These are phyloP conservation scores for Tachina lurida DNA, from an alignment of 2,888 invertebrate species.

Conservation along the genomic window DNA sequence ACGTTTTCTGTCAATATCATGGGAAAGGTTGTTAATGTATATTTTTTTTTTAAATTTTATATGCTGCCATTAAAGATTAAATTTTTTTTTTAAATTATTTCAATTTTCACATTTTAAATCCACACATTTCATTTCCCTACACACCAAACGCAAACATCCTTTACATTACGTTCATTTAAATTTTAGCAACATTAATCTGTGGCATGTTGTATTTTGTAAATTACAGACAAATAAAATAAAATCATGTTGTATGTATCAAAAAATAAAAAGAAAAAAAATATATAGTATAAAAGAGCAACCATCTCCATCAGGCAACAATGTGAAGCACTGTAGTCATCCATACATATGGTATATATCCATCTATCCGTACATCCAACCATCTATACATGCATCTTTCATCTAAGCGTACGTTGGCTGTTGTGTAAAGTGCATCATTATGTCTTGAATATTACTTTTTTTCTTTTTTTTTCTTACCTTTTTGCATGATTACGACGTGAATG, in stretches of 20 bases:
- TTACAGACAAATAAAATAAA: conserved; percentile 33
- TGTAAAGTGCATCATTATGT: conserved; percentile 68
- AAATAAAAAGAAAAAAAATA: not conserved
- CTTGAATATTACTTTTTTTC: conserved; percentile 42
- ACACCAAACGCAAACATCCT: not conserved
- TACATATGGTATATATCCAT: not conserved
- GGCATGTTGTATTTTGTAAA: conserved; percentile 51
- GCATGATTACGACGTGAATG: conserved; percentile 30
- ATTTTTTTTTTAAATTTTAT: not conserved
- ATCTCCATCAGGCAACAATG: conserved; percentile 21
- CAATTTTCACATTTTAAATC: not conserved
- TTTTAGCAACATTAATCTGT: conserved; percentile 62
- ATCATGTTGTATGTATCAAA: not conserved
- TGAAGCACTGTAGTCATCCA: conserved; percentile 21
- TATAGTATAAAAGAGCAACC: conserved; percentile 32
- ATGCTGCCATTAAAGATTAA: conserved; percentile 20
- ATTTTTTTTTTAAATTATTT: conserved; percentile 16
- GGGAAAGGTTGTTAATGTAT: not conserved
- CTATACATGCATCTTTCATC: conserved; percentile 27
- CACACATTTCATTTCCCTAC: conserved; percentile 3
- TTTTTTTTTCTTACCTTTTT: conserved; percentile 14
- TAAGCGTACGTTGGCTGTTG: conserved; percentile 55
- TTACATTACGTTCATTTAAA: conserved; percentile 32
- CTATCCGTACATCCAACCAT: conserved; percentile 22
- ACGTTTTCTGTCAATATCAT: too few relatives aligned